Percentiles rank a stretch among this genome's conserved stretches.
Evolutionary conservation across 1,140 invertebrate genomes (phyloP).

Genomic region (Cylas formicarius): DNA sequence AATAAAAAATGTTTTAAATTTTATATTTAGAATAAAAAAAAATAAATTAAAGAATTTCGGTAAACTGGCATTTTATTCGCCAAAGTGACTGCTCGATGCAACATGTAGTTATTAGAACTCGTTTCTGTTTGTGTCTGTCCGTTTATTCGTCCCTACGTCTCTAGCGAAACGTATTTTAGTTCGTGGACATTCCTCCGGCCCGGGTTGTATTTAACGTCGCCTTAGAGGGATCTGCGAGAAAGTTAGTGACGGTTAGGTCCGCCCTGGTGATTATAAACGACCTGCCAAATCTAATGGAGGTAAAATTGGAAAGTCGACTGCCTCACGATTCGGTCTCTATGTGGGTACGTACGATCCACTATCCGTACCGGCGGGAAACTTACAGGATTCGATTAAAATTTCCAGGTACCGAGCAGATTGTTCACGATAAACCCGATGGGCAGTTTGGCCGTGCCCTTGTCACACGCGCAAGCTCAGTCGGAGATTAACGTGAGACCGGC

Average conservation of each 20-base stretch:
- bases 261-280: slow-evolving; percentile 77
- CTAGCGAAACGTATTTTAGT: slow-evolving; percentile 4
- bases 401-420: slow-evolving; percentile 27
- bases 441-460: slow-evolving; percentile 56
- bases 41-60: no score
- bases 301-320: slow-evolving; percentile 55
- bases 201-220: slow-evolving; percentile 82
- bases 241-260: slow-evolving; percentile 91
- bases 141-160: background rate
- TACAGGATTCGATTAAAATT: slow-evolving; percentile 23
- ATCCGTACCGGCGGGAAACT: no score
- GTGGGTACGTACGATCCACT: slow-evolving; percentile 22
- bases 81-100: no score
- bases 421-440: slow-evolving; percentile 36
- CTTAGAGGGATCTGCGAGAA: slow-evolving; percentile 86
- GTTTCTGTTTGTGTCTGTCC: no score
- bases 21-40: no score
- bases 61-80: no score
- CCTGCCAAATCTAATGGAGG: slow-evolving; percentile 62
- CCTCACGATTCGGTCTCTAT: slow-evolving; percentile 23
- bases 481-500: slow-evolving; percentile 49
- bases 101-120: no score
- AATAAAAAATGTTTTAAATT: no score
- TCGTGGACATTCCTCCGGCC: slow-evolving; percentile 41
- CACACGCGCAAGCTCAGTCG: slow-evolving; percentile 53